phyloP scores from a whole-genome alignment of 2,888 invertebrate species.

The Troilus luridus region DNA sequence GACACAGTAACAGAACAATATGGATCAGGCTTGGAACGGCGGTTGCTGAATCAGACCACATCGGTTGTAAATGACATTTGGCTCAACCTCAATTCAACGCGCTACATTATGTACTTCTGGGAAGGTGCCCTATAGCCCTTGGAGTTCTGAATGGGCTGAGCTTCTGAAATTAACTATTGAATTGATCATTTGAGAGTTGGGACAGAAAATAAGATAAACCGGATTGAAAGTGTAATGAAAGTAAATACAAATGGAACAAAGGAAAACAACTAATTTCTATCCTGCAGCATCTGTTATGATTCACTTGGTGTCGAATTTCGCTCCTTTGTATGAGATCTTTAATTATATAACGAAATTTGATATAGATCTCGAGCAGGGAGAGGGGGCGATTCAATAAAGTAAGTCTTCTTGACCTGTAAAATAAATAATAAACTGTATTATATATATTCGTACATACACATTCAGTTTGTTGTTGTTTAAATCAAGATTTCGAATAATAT shows the following conservation, averaged over 20 bases:
- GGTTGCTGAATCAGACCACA: neutral
- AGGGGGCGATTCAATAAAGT: neutral
- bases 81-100: neutral
- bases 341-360: neutral
- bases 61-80: slow-evolving; percentile 14
- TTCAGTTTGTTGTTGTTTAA: no score
- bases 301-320: neutral
- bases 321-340: neutral
- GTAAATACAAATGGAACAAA: no score
- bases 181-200: no score
- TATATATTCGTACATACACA: no score
- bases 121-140: neutral
- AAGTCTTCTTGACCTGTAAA: neutral
- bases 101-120: neutral
- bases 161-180: no score
- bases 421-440: neutral
- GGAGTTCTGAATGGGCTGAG: neutral
- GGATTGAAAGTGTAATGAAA: no score
- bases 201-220: no score
- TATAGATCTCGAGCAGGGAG: neutral
- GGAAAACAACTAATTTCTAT: no score
- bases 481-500: no score
- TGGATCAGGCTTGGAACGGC: neutral
- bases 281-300: neutral
- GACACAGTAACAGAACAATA: neutral